These are phyloP conservation scores for Chouioia cunea DNA, from an alignment of 2,888 invertebrate species.

Conservation along the genomic window DNA sequence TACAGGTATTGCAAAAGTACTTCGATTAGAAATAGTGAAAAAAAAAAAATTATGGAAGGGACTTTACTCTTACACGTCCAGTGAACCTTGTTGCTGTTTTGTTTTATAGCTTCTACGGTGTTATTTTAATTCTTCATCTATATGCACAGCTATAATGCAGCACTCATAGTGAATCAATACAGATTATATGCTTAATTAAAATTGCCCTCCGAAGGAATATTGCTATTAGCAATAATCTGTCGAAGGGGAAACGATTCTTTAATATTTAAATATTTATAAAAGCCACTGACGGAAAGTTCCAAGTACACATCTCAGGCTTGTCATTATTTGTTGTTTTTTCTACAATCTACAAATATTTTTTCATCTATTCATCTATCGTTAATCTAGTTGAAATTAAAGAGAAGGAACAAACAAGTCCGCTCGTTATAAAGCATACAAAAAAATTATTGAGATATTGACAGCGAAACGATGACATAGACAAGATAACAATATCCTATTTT, in stretches of 20 bases:
- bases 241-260: slow-evolving; percentile 22
- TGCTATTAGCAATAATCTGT: slow-evolving; percentile 16
- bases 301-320: slow-evolving; percentile 7
- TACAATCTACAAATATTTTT: slow-evolving; percentile 19
- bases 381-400: slow-evolving; percentile 15
- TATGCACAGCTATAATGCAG: slow-evolving; percentile 22
- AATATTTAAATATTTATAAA: slow-evolving; percentile 20
- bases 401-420: slow-evolving; percentile 19
- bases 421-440: slow-evolving; percentile 20
- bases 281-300: slow-evolving; percentile 11
- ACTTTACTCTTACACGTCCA: slow-evolving; percentile 21
- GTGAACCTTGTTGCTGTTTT: slow-evolving; percentile 13
- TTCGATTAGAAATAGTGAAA: slow-evolving; percentile 34
- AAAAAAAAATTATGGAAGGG: slow-evolving; percentile 33
- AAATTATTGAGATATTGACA: slow-evolving; percentile 20
- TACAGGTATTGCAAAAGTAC: slow-evolving; percentile 38
- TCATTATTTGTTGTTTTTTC: slow-evolving; percentile 8
- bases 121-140: slow-evolving; percentile 22
- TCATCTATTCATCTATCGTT: slow-evolving; percentile 10
- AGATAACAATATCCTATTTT: slow-evolving; percentile 10
- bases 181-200: slow-evolving; percentile 38
- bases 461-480: slow-evolving; percentile 8
- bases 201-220: slow-evolving; percentile 18
- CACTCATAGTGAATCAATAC: slow-evolving; percentile 33
- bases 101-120: slow-evolving; percentile 17